phyloP scores from a whole-genome alignment of 53 echinoderm and acorn worm species.

The Hippasteria phrygiana region DNA sequence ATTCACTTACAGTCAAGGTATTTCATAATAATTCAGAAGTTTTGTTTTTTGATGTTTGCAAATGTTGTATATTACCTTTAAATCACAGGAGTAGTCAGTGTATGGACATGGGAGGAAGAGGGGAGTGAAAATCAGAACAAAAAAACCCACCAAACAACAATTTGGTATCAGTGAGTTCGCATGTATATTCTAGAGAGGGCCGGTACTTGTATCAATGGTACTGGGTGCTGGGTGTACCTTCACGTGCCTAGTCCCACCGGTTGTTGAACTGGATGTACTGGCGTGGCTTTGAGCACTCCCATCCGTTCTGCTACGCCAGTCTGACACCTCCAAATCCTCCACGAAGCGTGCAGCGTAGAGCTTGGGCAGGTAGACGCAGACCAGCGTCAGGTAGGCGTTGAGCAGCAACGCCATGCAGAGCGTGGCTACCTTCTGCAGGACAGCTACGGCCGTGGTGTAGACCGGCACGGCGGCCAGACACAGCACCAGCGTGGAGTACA shows the following conservation, averaged over 20 bases:
- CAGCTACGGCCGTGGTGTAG: slow-evolving; percentile 42
- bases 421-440: slow-evolving; percentile 45
- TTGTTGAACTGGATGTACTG: neutral
- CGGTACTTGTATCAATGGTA: neutral
- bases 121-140: too few species aligned
- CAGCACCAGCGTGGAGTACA: slow-evolving; percentile 60
- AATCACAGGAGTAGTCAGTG: too few species aligned
- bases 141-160: too few species aligned
- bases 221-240: neutral
- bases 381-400: slow-evolving; percentile 64
- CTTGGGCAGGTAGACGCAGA: slow-evolving; percentile 61
- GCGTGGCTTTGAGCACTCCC: neutral
- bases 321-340: slow-evolving; percentile 13
- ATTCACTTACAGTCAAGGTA: too few species aligned
- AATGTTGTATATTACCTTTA: too few species aligned
- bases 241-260: neutral
- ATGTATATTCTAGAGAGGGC: neutral
- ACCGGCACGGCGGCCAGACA: slow-evolving; percentile 52
- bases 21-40: too few species aligned
- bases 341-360: slow-evolving; percentile 50
- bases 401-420: slow-evolving; percentile 51
- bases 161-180: too few species aligned
- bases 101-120: too few species aligned
- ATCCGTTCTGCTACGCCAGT: neutral
- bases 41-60: too few species aligned